Evolutionary conservation across 1,140 invertebrate species (phyloP), one percentile per base, ranked within the genome.

Genomic region (Drosophila trapezifrons): DNA sequence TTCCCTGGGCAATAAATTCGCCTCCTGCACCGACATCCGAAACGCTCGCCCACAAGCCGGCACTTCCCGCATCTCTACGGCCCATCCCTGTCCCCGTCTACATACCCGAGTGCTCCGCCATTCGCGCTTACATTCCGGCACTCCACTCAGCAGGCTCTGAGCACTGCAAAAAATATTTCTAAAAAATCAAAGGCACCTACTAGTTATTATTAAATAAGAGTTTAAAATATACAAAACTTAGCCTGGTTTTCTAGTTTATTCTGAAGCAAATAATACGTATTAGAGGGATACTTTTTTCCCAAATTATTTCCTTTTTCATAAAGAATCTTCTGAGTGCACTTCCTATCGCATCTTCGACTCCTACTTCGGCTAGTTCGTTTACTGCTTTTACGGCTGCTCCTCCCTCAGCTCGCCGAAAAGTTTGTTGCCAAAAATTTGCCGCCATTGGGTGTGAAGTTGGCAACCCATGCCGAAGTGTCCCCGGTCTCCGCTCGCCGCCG

Each of bases 351-450:
- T 63, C 35, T 47, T 55, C 42, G 43, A 25, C 42, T 49, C 25
- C 35, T 15, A 27, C 65, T 58, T 71, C 10, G 22, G 43, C 66
- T 27, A 27, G 55, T 62, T 77, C 75, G 55, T 73, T 62, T 58
- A 45, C 74, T 40, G 49, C 73, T 43, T 22, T 75, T 52, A 47
- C 62, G 22, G 52, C 55, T 77, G 59, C 73, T 57, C 38, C 70
- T 72, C 32, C 82, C 69, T 47, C 40, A 71, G 52, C 40, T 58
- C 40, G 17, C 37, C 55, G 40, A 67, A 74, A 86, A 86, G 83
- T 86, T 86, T 87, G 84, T 86, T 86, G 83, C 84, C 83, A 86
- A 86, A 86, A 89, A 86, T 86, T 86, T 89, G 66, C 76, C 84
- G 79, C 83, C 79, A 89, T 83, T 83, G 84, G 67, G 84, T 86